phyloP scores from a whole-genome alignment of 1,140 invertebrate genomes.

The Halotydeus destructor region DNA sequence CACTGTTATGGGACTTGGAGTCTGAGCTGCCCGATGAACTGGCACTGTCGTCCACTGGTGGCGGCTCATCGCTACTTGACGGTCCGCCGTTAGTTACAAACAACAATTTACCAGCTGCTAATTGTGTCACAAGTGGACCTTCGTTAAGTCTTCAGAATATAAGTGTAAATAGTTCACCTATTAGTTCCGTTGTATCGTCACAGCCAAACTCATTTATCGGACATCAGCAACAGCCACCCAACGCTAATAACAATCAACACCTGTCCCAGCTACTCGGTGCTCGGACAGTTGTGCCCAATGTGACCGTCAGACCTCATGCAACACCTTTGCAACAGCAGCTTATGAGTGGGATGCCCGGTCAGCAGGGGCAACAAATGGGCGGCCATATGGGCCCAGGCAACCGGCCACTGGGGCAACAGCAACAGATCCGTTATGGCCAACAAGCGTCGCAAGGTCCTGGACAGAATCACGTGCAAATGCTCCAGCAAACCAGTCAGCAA shows the following conservation, averaged over 20 bases:
- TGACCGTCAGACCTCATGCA: slow-evolving; percentile 3
- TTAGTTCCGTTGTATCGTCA: slow-evolving; percentile 2
- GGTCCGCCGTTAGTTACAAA: slow-evolving; percentile 1
- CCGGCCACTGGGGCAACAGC: background rate
- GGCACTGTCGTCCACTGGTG: background rate
- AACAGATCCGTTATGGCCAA: background rate
- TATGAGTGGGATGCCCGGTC: slow-evolving; percentile 5
- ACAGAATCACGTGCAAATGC: slow-evolving; percentile 7
- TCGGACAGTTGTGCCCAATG: slow-evolving; percentile 7
- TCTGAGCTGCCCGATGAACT: slow-evolving; percentile 15
- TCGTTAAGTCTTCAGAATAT: slow-evolving; percentile 7
- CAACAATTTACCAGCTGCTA: background rate
- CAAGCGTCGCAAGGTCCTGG: slow-evolving; percentile 9
- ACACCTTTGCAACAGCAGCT: slow-evolving; percentile 2
- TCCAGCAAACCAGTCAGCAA: slow-evolving; percentile 9
- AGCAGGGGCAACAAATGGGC: no score
- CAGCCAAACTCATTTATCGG: slow-evolving; percentile 8
- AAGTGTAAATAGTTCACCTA: background rate
- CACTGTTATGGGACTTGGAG: slow-evolving; percentile 7
- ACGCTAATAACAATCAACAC: slow-evolving; percentile 13
- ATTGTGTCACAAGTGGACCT: slow-evolving; percentile 5
- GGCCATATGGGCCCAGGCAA: no score
- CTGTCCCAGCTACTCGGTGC: slow-evolving; percentile 10
- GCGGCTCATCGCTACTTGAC: slow-evolving; percentile 4
- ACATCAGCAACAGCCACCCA: slow-evolving; percentile 9